Base-by-base conservation (phyloP, 2,797 vertebrate species). In the Pampus argenteus region DNA sequence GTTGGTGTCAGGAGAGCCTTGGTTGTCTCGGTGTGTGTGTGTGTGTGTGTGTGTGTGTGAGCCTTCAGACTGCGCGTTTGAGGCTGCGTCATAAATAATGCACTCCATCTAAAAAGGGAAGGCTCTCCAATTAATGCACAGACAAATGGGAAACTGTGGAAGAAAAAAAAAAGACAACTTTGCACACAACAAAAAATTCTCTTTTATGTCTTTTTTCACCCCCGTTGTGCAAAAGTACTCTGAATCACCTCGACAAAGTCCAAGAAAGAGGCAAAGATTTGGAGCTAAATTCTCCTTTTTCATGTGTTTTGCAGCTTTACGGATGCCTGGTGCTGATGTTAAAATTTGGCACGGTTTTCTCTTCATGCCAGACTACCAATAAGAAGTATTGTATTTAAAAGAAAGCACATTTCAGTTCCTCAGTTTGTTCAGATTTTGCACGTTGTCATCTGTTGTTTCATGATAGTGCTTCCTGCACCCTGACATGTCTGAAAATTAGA, bases 41-140 rank as follows among this genome's bases (percentile, higher is more conserved):
- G 56, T 65, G 57, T 31, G 56, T 36, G 56, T 38, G 76, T 67
- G 78, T 73, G 75, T 38, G 75, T 28, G 68, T 2, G 29, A 72
- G 82, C 23, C 66, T 78, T 81, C 64, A 74, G 77, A 75, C 76
- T 74, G 57, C 14, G 65, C 29, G 79, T 88, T 85, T 88, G 84
- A 88, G 90, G 85, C 85, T 75, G 75, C 22, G 45, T 78, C 85
- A 90, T 93, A 74, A 93, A 93, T 92, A 92, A 93, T 93, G 91
- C 84, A 90, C 71, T 8, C 55, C 63, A 3, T 85, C 86, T 88
- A 90, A 92, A 90, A 92, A 89, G 79, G 75, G 77, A 91, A 86
- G 89, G 79, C 79, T 91, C 79, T 81, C 80, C 88, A 84, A 88
- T 91, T 88, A 89, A 89, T 86, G 87, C 86, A 68, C 79, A 87